phyloP scores from a whole-genome alignment of 2,113 vertebrate species.

The Sebastes fasciatus region DNA sequence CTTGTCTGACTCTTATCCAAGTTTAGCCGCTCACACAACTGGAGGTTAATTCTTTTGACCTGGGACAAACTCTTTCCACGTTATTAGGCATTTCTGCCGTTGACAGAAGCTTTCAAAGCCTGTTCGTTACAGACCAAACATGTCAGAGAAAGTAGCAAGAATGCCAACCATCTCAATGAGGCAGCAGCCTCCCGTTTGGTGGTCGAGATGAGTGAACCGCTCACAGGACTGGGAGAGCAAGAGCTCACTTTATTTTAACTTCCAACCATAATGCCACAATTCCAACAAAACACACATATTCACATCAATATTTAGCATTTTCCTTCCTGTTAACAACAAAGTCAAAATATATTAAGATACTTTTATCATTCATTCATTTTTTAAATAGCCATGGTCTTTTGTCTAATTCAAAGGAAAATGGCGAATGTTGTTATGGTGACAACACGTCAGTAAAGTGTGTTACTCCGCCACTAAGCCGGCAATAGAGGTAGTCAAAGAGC shows the following conservation, averaged over 20 bases:
- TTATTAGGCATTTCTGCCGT: conserved; percentile 73
- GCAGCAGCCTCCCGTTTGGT: conserved; percentile 45
- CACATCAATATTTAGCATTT: not conserved
- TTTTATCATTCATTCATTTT: too few species aligned
- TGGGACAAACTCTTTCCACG: conserved; percentile 69
- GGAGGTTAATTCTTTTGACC: conserved; percentile 84
- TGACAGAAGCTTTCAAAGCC: conserved; percentile 79
- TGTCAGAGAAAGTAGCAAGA: conserved; percentile 72
- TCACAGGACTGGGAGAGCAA: conserved; percentile 13
- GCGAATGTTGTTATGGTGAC: too few species aligned
- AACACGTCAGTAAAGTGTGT: too few species aligned
- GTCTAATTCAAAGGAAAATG: too few species aligned
- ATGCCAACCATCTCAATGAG: conserved; percentile 66
- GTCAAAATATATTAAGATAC: too few species aligned
- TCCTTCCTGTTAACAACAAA: too few species aligned
- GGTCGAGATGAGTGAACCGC: conserved; percentile 44
- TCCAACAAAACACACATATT: not conserved
- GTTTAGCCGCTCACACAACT: conserved; percentile 72
- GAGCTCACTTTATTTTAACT: not conserved
- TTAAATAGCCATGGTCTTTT: too few species aligned
- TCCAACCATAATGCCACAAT: fast-evolving
- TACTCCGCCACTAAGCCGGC: too few species aligned
- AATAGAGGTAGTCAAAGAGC: too few species aligned
- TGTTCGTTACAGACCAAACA: conserved; percentile 76
- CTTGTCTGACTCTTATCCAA: conserved; percentile 70